phyloP scores from a whole-genome alignment of 2,797 vertebrate genomes.

The Dallia pectoralis region DNA sequence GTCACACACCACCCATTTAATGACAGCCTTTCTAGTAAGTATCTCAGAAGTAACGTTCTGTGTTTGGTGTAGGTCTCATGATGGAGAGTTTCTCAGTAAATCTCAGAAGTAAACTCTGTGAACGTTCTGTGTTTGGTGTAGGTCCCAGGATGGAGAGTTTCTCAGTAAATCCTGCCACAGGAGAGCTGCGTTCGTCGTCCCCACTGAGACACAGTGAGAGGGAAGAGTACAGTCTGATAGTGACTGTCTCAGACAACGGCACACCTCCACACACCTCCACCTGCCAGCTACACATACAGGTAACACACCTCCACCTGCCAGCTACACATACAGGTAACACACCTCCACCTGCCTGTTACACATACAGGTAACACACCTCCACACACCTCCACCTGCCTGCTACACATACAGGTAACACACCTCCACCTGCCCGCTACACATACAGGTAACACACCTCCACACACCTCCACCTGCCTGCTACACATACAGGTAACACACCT shows the following conservation, averaged over 20 bases:
- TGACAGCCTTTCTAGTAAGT: too few species aligned
- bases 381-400: slow-evolving; percentile 64
- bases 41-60: background rate
- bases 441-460: slow-evolving; percentile 80
- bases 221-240: slow-evolving; percentile 81
- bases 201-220: slow-evolving; percentile 78
- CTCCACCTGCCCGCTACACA: slow-evolving; percentile 77
- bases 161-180: slow-evolving; percentile 80
- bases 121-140: slow-evolving; percentile 12
- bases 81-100: too few species aligned
- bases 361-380: too few species aligned
- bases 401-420: too few species aligned
- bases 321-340: slow-evolving; percentile 82
- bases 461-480: slow-evolving; percentile 79
- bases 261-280: slow-evolving; percentile 75
- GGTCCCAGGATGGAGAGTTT: slow-evolving; percentile 90
- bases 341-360: too few species aligned
- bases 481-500: slow-evolving; percentile 79
- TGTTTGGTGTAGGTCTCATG: background rate
- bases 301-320: slow-evolving; percentile 76
- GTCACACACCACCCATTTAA: too few species aligned
- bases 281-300: slow-evolving; percentile 66
- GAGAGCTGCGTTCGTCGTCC: slow-evolving; percentile 82
- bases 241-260: slow-evolving; percentile 84
- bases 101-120: too few species aligned